Percentiles rank a stretch among this genome's conserved stretches.
phyloP scores from a whole-genome alignment of 1,140 invertebrate species.

The Probaryconus sp. region DNA sequence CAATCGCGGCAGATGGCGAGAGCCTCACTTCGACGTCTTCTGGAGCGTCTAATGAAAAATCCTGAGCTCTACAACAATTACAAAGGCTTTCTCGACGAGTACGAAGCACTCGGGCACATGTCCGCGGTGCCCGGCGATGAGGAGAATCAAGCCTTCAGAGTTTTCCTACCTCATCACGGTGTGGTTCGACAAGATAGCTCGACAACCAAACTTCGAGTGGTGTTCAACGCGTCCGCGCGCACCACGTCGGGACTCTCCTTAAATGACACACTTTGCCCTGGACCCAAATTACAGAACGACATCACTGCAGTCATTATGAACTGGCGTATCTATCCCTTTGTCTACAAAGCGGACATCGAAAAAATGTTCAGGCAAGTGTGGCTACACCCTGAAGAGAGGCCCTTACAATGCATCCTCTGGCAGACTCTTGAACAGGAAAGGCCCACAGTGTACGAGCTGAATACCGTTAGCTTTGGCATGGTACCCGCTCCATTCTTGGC shows the following conservation, averaged over 20 bases:
- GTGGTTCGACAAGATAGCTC: slow-evolving; percentile 66
- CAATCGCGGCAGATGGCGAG: background rate
- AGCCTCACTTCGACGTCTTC: background rate
- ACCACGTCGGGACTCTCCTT: slow-evolving; percentile 27
- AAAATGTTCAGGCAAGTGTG: too few relatives aligned
- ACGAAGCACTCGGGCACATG: background rate
- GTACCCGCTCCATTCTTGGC: slow-evolving; percentile 1
- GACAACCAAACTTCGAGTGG: slow-evolving; percentile 67
- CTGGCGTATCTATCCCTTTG: slow-evolving; percentile 36
- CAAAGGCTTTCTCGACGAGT: background rate
- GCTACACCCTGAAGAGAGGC: too few relatives aligned
- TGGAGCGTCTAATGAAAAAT: background rate
- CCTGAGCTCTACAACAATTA: background rate
- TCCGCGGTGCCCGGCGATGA: background rate
- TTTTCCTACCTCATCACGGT: slow-evolving; percentile 73
- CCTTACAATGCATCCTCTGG: slow-evolving; percentile 12
- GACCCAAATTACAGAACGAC: slow-evolving; percentile 36
- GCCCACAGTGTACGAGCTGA: background rate
- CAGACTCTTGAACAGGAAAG: background rate
- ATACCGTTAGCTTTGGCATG: slow-evolving; percentile 4
- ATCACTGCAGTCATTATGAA: slow-evolving; percentile 11
- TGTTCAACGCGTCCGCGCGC: slow-evolving; percentile 64
- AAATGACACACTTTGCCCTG: slow-evolving; percentile 63
- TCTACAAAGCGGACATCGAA: slow-evolving; percentile 48
- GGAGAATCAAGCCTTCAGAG: background rate